phyloP scores from a whole-genome alignment of 2,888 invertebrate species.

The Hirtodrosophila cameraria region DNA sequence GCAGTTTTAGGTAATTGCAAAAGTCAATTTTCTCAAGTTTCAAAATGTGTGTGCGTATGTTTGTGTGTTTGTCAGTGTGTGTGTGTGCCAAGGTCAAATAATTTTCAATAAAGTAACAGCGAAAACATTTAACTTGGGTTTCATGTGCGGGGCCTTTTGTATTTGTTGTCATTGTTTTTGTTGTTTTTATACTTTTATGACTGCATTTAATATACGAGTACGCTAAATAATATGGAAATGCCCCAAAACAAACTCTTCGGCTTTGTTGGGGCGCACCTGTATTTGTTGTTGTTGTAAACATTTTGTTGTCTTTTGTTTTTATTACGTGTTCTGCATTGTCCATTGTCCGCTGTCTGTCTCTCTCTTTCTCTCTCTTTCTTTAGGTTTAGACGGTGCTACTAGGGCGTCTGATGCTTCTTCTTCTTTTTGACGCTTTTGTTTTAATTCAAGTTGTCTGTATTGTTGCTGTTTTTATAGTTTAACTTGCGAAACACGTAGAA shows the following conservation, averaged over 20 bases:
- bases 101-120: conserved; percentile 40
- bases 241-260: conserved; percentile 6
- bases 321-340: conserved; percentile 33
- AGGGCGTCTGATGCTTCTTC: conserved; percentile 13
- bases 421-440: conserved; percentile 55
- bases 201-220: conserved; percentile 47
- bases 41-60: conserved; percentile 4
- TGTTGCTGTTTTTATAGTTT: conserved; percentile 50
- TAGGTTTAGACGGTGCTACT: conserved; percentile 14
- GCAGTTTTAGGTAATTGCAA: conserved; percentile 34
- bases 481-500: conserved; percentile 75
- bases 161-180: conserved; percentile 5
- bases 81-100: conserved; percentile 44
- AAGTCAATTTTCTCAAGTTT: conserved; percentile 40
- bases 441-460: conserved; percentile 49
- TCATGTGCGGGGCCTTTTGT: conserved; percentile 33
- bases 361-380: conserved; percentile 1
- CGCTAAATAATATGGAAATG: conserved; percentile 36
- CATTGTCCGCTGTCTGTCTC: not conserved
- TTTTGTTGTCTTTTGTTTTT: conserved; percentile 28
- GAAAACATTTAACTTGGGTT: conserved; percentile 23
- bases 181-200: conserved; percentile 31
- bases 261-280: not conserved
- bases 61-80: conserved; percentile 6
- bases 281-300: conserved; percentile 9